Evolutionary conservation across 2,113 vertebrate species (phyloP).

Genomic region (Columba livia): DNA sequence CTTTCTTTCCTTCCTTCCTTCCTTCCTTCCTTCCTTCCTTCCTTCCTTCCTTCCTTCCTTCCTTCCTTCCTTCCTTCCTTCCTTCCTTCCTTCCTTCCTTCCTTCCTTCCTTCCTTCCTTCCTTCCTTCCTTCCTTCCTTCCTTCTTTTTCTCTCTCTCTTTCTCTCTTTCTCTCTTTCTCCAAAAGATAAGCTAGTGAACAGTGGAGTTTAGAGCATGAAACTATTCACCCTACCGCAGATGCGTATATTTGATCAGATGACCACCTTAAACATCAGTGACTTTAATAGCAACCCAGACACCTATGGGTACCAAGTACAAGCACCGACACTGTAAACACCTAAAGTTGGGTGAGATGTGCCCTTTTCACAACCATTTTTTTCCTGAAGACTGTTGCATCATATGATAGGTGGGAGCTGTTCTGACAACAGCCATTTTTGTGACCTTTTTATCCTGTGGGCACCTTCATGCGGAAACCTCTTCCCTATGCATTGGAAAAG

Average conservation of each 20-base stretch:
- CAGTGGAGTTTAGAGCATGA: background rate
- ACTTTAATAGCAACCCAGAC: background rate
- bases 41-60: background rate
- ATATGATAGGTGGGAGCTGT: too few relatives aligned
- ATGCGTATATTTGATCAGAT: background rate
- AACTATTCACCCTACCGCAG: background rate
- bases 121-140: too few relatives aligned
- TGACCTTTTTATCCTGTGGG: background rate
- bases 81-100: background rate
- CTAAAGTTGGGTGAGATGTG: background rate
- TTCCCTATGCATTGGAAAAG: background rate
- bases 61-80: background rate
- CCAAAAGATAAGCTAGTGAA: too few relatives aligned
- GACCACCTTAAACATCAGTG: background rate
- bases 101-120: background rate
- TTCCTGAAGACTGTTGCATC: too few relatives aligned
- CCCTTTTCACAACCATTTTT: too few relatives aligned
- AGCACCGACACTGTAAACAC: background rate
- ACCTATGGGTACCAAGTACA: background rate
- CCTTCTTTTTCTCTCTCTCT: background rate
- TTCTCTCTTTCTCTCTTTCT: too few relatives aligned
- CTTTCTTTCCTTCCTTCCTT: rapidly evolving
- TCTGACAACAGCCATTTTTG: too few relatives aligned
- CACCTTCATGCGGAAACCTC: background rate
- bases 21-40: rapidly evolving